Conservation (phyloP, 2,113 vertebrate genomes). For the Otis tarda region DNA sequence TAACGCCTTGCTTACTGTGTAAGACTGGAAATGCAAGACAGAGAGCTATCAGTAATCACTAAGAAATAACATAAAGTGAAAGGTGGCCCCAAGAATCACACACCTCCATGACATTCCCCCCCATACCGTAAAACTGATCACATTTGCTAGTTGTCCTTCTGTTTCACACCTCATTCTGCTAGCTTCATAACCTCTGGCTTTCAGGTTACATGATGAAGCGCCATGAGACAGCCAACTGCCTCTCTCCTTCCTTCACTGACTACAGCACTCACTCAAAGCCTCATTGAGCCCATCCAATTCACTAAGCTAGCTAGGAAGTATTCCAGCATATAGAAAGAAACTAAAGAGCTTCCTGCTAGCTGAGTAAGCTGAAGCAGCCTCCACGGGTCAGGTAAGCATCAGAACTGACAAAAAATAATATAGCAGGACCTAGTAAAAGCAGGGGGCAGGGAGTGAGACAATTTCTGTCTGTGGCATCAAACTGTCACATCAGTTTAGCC, state of each 20-base stretch:
- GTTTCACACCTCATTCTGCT: neutral
- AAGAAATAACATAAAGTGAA: neutral
- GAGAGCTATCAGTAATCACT: neutral
- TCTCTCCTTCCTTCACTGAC: neutral
- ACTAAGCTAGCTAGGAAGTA: neutral
- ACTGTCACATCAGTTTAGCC: neutral
- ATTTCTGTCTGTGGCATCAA: neutral
- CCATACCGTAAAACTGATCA: neutral
- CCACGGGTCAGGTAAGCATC: neutral
- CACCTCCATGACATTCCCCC: no score
- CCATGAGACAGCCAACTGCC: rapidly evolving
- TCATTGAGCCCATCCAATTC: neutral
- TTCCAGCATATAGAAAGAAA: neutral
- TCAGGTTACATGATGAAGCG: neutral
- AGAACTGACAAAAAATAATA: neutral
- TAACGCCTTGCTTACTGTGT: neutral
- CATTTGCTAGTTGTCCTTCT: neutral
- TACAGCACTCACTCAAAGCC: neutral
- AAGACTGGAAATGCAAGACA: neutral
- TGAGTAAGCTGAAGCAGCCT: neutral
- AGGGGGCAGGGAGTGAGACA: neutral
- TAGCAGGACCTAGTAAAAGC: neutral
- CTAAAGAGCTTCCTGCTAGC: neutral
- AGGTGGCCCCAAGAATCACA: neutral
- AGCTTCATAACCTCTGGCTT: neutral